Base-by-base conservation (phyloP, 2,888 invertebrate genomes). In the Athalia cordata region DNA sequence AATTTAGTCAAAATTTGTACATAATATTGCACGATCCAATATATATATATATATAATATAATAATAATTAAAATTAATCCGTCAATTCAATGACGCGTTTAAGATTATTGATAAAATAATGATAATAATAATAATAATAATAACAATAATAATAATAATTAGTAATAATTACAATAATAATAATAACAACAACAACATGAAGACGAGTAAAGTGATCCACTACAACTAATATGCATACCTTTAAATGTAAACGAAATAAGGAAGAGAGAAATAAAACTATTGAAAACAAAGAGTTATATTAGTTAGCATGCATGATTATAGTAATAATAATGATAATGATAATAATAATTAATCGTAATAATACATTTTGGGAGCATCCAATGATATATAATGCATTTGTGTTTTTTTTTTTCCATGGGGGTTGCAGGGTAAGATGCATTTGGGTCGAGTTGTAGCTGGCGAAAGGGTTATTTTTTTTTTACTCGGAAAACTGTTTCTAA, bases 21-120 rank as follows among this genome's bases (percentile, higher is more conserved):
- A 87, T 29, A 29, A 29, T 87, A 88, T 87, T 87, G 88, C 87
- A 87, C 88, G 85, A 82, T 86, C 85, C 85, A 87, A 86, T 86
- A 84, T 85, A 84, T 83, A 86, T 84, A 86, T 85, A 84, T 82
- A 84, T 85, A 86, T 11, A 68, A 29, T 66, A 82, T 79, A 83
- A 84, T 83, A 84, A 85, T 81, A 82, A 83, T 81, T 81, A 84
- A 82, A 79, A 81, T 81, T 81, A 83, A 83, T 29, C 29, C 29
- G 29, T 29, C 29, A 29, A 29, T 29, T 29, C 2, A 29, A 29
- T 29, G 29, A 29, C 29, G 29, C 29, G 29, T 29, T 29, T 79
- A 78, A 72, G 11, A 13, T 4, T 29, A 55, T 6, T 55, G n/a
- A 55, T 55, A 55, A 55, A 13, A 62, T 62, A 13, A 29, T 62